These are phyloP conservation scores for Drosophila meridionalis DNA, from an alignment of 2,888 invertebrate genomes.

Conservation along the genomic window DNA sequence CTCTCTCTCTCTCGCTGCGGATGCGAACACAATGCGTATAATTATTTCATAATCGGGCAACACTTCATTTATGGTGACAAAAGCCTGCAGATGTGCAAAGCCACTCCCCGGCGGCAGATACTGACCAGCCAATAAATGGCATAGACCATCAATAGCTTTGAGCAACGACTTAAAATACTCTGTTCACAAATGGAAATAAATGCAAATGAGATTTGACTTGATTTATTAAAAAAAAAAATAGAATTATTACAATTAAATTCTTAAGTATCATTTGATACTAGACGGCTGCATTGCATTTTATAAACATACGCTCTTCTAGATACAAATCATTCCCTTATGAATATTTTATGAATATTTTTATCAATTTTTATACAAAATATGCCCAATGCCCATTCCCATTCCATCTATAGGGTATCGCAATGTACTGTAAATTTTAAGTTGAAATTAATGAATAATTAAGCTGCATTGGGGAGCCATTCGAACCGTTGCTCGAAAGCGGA, in stretches of 20 bases:
- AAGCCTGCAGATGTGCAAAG: slow-evolving; percentile 54
- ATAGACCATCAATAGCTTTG: slow-evolving; percentile 22
- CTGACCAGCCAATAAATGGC: slow-evolving; percentile 51
- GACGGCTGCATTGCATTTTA: too few species aligned
- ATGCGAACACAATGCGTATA: slow-evolving; percentile 51
- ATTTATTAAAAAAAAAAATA: too few species aligned
- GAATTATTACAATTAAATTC: too few species aligned
- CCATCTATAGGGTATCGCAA: slow-evolving; percentile 13
- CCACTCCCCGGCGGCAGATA: slow-evolving; percentile 36
- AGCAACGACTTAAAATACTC: slow-evolving; percentile 6
- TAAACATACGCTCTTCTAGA: too few species aligned
- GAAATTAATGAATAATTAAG: slow-evolving; percentile 82
- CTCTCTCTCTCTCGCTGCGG: not conserved
- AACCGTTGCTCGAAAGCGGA: slow-evolving; percentile 47
- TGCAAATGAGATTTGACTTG: not conserved
- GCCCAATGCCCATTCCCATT: not conserved
- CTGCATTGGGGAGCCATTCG: slow-evolving; percentile 46
- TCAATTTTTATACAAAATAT: not conserved
- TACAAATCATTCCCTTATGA: too few species aligned
- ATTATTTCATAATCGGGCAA: slow-evolving; percentile 78
- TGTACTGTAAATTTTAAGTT: slow-evolving; percentile 59
- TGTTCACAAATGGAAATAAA: not conserved
- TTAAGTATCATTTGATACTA: too few species aligned
- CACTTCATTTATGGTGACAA: slow-evolving; percentile 76
- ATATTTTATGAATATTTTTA: not conserved